These are phyloP conservation scores for Unio pictorum DNA, from an alignment of 2,888 invertebrate species.

Conservation along the genomic window DNA sequence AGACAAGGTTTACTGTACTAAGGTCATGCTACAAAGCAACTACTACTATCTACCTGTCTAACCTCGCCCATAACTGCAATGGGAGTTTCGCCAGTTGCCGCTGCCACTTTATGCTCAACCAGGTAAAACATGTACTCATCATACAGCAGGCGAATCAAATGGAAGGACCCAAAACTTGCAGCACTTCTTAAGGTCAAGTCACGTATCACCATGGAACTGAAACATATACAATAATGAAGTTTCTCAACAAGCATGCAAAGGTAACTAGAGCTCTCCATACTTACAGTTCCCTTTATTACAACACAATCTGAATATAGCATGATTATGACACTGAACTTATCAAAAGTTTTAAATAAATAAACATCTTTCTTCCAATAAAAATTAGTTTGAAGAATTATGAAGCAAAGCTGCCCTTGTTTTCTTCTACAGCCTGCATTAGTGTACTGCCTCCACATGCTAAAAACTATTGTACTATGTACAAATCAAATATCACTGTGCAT, in stretches of 20 bases:
- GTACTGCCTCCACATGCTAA: too few relatives aligned
- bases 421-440: too few relatives aligned
- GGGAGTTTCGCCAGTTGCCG: slow-evolving; percentile 90
- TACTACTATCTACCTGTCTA: slow-evolving; percentile 18
- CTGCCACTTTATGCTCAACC: slow-evolving; percentile 96
- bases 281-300: too few relatives aligned
- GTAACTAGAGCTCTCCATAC: too few relatives aligned
- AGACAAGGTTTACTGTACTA: not conserved
- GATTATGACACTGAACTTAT: too few relatives aligned
- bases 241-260: not conserved
- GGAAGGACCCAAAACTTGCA: slow-evolving; percentile 98
- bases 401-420: too few relatives aligned
- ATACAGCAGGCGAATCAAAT: slow-evolving; percentile 95
- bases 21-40: not conserved
- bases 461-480: too few relatives aligned
- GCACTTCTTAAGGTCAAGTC: slow-evolving; percentile 96
- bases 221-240: slow-evolving; percentile 6
- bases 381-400: too few relatives aligned
- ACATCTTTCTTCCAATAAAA: too few relatives aligned
- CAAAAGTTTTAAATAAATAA: too few relatives aligned
- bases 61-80: slow-evolving; percentile 89
- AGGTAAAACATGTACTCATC: slow-evolving; percentile 99
- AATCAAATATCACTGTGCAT: too few relatives aligned
- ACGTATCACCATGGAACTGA: slow-evolving; percentile 95
- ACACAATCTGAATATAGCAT: too few relatives aligned